phyloP scores from a whole-genome alignment of 2,888 invertebrate species.

The Myathropa florea region DNA sequence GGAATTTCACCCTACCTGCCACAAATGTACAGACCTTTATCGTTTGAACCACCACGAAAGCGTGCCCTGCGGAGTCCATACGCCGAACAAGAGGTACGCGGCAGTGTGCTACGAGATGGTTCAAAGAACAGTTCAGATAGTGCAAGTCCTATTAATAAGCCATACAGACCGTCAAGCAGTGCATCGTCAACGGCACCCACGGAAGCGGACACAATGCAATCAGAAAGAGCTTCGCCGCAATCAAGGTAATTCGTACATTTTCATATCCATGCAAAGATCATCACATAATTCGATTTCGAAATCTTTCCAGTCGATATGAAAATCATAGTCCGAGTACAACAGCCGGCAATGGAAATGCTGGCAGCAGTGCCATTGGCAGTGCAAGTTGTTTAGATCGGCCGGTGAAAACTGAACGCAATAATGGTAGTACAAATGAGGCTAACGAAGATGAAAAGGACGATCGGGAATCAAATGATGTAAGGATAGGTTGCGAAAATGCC shows the following conservation, averaged over 20 bases:
- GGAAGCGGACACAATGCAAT: constrained; percentile 81
- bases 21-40: constrained; percentile 80
- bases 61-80: constrained; percentile 83
- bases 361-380: constrained; percentile 72
- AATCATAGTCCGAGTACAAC: constrained; percentile 81
- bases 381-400: constrained; percentile 75
- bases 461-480: constrained; percentile 80
- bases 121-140: constrained; percentile 81
- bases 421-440: constrained; percentile 80
- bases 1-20: constrained; percentile 80
- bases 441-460: constrained; percentile 80
- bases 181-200: constrained; percentile 81
- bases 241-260: constrained; percentile 76
- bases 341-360: constrained; percentile 76
- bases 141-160: constrained; percentile 81
- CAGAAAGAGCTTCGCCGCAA: constrained; percentile 80
- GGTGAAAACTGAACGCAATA: constrained; percentile 80
- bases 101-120: constrained; percentile 85
- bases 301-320: constrained; percentile 78
- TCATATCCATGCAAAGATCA: not conserved
- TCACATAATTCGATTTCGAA: not conserved
- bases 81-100: constrained; percentile 82
- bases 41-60: constrained; percentile 82
- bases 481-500: constrained; percentile 71
- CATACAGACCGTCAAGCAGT: constrained; percentile 80